Evolutionary conservation across 1,140 invertebrate genomes (phyloP), one percentile per base, ranked within the genome.

Genomic region (Cydia pomonella): DNA sequence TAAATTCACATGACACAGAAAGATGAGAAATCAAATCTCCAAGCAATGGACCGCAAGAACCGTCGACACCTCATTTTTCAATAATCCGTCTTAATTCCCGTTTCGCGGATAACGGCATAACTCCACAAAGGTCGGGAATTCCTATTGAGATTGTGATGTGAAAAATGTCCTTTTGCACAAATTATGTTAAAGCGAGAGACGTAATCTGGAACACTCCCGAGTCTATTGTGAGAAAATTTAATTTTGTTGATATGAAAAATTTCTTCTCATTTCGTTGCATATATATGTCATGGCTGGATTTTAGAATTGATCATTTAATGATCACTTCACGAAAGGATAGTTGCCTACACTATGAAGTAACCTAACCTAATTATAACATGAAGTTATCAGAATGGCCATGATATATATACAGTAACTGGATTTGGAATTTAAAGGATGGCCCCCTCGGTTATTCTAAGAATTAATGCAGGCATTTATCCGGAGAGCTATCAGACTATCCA

Each of bases 151-250:
- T 69, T 33, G 64, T 29, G 64, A 69, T 69, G 64, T 69, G 64
- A 69, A 69, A 69, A 69, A 69, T 69, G 64, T 69, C 64, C 64
- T n/a, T 69, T 69, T 69, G 29, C 64, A 69, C 64, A 69, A 69
- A 69, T 69, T 69, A 29, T 69, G 29, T 69, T 69, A 69, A 69
- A 27, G 64, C 29, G 64, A 69, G 64, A 69, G 16, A 69, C 29
- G 25, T 69, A 69, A 69, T 69, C 27, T 27, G 64, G 64, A 3
- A 18, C 64, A 7, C 29, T 69, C 64, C n/a, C 27, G 3, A 33
- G 7, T 69, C 64, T 69, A 69, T 27, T 7, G 13, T 33, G 10
- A 9, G n/a, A 66, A 5, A 63, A 33, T 38, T 69, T 33, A 38
- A 33, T 29, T 25, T 7, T 23, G 12, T 16, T n/a, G 23, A 7